Conservation (phyloP, 1,140 invertebrate species). For the Leptinotarsa undecemlineata region DNA sequence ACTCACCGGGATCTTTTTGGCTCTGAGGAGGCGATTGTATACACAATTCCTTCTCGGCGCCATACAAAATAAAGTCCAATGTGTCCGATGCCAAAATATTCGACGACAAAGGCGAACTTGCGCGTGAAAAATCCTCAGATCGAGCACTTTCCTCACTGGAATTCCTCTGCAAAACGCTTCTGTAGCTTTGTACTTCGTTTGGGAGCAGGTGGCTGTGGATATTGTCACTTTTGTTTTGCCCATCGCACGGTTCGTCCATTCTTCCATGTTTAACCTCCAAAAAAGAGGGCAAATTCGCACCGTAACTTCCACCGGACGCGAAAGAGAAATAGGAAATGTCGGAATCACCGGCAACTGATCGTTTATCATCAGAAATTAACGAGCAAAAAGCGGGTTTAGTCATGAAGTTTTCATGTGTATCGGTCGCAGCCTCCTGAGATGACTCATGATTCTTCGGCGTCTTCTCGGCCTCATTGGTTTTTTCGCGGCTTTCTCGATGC, state of each 20-base stretch:
- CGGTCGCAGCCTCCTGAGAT: slow-evolving; percentile 22
- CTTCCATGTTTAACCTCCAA: slow-evolving; percentile 31
- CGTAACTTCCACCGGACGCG: slow-evolving; percentile 15
- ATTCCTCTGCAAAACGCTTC: slow-evolving; percentile 21
- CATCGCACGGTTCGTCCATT: slow-evolving; percentile 30
- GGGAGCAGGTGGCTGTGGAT: slow-evolving; percentile 16
- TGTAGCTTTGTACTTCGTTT: slow-evolving; percentile 26
- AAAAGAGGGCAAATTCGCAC: slow-evolving; percentile 10
- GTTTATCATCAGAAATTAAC: slow-evolving; percentile 22
- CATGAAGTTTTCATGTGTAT: slow-evolving; percentile 22
- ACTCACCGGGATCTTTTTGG: slow-evolving; percentile 19
- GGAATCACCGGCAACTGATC: slow-evolving; percentile 16
- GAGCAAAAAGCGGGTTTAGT: slow-evolving; percentile 27
- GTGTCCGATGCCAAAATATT: slow-evolving; percentile 23
- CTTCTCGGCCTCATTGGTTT: slow-evolving; percentile 15
- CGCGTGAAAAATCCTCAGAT: slow-evolving; percentile 23
- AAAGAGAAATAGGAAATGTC: not conserved
- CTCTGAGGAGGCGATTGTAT: slow-evolving; percentile 40
- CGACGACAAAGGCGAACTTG: slow-evolving; percentile 21
- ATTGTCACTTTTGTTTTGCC: slow-evolving; percentile 11
- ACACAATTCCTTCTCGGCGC: slow-evolving; percentile 32
- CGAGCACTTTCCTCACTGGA: slow-evolving; percentile 29
- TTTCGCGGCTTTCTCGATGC: slow-evolving; percentile 24
- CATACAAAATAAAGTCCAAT: slow-evolving; percentile 36
- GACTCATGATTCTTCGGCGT: slow-evolving; percentile 26